Percentiles rank a stretch among this genome's conserved stretches.
phyloP scores from a whole-genome alignment of 2,797 vertebrate species.

The Hybognathus amarus region DNA sequence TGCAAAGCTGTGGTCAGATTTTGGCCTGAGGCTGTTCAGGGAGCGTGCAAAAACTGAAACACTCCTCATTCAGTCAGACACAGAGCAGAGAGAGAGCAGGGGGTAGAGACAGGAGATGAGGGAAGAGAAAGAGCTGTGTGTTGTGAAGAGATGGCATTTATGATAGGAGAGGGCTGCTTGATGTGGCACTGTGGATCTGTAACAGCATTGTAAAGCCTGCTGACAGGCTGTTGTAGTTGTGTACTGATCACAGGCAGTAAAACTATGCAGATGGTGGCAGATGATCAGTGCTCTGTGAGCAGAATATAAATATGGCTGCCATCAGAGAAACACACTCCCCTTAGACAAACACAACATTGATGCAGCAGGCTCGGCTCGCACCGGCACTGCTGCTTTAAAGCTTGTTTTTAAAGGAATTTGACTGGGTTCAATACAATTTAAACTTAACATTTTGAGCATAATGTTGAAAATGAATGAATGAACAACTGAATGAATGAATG shows the following conservation, averaged over 20 bases:
- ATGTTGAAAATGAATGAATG: background rate
- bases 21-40: conserved; percentile 64
- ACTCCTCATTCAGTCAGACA: conserved; percentile 51
- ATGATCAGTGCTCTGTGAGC: conserved; percentile 70
- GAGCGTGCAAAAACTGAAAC: conserved; percentile 47
- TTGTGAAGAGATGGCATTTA: conserved; percentile 65
- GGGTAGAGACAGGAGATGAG: conserved; percentile 57
- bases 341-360: conserved; percentile 39
- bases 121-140: conserved; percentile 60
- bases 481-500: too few species aligned
- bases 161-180: conserved; percentile 64
- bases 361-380: background rate
- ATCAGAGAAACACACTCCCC: conserved; percentile 47
- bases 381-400: background rate
- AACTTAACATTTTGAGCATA: background rate
- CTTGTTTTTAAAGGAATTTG: background rate
- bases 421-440: conserved; percentile 1
- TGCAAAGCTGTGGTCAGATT: conserved; percentile 71
- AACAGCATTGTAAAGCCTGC: conserved; percentile 78
- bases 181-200: conserved; percentile 68
- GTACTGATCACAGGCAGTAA: conserved; percentile 79
- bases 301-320: conserved; percentile 74
- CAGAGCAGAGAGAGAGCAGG: conserved; percentile 47
- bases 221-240: conserved; percentile 77
- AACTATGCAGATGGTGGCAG: conserved; percentile 82